Base-by-base conservation (phyloP, 2,888 invertebrate genomes). In the Sceliomorpha sp. region DNA sequence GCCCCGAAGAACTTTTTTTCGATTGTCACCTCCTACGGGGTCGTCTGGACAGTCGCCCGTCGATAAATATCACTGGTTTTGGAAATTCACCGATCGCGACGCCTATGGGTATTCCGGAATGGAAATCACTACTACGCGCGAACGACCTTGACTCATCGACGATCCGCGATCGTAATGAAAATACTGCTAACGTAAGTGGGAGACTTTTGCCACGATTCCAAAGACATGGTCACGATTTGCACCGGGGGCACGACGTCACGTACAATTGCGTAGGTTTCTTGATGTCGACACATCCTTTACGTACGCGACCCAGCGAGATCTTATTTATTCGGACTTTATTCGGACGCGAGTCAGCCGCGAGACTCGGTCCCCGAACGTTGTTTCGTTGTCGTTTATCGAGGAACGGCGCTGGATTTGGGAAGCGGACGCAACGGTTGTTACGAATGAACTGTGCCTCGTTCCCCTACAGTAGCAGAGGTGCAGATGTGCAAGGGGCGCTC, bases 401-500 rank as follows among this genome's bases (percentile, higher is more conserved):
- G 6, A 20, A 7, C 27, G 15, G 6, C 32, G 34, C 1, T 20
- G 13, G 27, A 40, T 47, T 36, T 42, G 39, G 12, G 29, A 40
- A 73, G 74, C 74, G 77, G 24, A 60, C 79, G 53, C 75, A 73
- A 77, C 77, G 78, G 79, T 80, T 76, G 82, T 78, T 73, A 68
- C 63, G 72, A 68, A 78, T 75, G 70, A 80, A 80, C 83, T 83
- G n/a, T n/a, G 81, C 64, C 74, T 73, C 72, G 70, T 76, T 81
- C 78, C 81, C 78, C 80, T 75, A 62, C 72, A 74, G 74, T 75
- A 76, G 79, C 83, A 78, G 80, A 75, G 55, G 68, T 75, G 83
- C 83, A 83, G 83, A 83, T 83, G 83, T 74, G 73, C 75, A 71
- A 80, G 81, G 80, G 80, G 78, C 79, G 74, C 78, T 42, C 59